Conservation (phyloP, 1,140 invertebrate species). For the Uloborus diversus region DNA sequence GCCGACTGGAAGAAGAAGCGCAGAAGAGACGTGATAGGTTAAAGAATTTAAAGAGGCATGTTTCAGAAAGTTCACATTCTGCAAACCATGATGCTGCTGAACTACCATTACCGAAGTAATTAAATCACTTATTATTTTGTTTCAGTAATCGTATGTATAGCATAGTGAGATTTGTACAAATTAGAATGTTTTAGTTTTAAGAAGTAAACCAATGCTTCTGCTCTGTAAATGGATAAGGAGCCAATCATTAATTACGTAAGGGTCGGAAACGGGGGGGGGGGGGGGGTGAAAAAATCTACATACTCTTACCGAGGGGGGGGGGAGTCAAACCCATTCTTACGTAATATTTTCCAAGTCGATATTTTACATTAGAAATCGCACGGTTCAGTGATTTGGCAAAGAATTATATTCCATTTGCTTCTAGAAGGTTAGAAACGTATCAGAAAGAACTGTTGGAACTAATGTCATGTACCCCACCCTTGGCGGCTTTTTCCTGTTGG, state of each 20-base stretch:
- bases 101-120: slow-evolving; percentile 36
- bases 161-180: neutral
- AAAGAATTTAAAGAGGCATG: slow-evolving; percentile 71
- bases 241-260: neutral
- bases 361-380: too few species aligned
- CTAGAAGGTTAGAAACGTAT: too few species aligned
- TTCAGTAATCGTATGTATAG: slow-evolving; percentile 15
- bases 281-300: neutral
- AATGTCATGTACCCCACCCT: too few species aligned
- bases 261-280: too few species aligned
- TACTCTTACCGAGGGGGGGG: too few species aligned
- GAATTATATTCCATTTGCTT: too few species aligned
- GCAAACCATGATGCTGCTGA: slow-evolving; percentile 60
- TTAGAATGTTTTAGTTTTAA: neutral
- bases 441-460: too few species aligned
- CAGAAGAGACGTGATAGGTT: slow-evolving; percentile 81
- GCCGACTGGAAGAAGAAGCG: slow-evolving; percentile 77
- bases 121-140: slow-evolving; percentile 32
- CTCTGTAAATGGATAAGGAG: neutral
- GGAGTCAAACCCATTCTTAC: too few species aligned
- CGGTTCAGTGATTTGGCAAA: neutral
- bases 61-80: slow-evolving; percentile 38
- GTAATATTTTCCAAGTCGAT: too few species aligned
- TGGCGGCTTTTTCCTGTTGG: too few species aligned
- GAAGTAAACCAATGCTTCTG: neutral